Conservation (phyloP, 2,888 invertebrate genomes). For the Meloe dianella region DNA sequence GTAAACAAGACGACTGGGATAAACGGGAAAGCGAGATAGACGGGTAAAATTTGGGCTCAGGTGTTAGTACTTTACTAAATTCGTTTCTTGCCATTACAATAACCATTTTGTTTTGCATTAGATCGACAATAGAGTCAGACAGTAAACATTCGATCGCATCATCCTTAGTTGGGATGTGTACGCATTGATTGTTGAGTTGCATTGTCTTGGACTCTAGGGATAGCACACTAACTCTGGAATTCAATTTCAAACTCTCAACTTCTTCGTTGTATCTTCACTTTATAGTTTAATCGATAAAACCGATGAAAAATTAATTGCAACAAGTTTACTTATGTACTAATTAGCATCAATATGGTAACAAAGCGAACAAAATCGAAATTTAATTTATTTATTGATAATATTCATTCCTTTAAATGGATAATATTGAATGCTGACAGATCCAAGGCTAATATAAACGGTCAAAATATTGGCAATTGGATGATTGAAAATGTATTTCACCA, state of each 20-base stretch:
- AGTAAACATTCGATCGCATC: conserved; percentile 23
- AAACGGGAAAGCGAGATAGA: not conserved
- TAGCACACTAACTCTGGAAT: not conserved
- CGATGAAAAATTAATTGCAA: not conserved
- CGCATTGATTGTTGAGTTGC: conserved; percentile 9
- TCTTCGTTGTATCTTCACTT: not conserved
- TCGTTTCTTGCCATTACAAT: conserved; percentile 49
- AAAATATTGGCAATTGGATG: conserved; percentile 15
- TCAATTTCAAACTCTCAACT: not conserved
- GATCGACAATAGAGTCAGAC: conserved; percentile 44
- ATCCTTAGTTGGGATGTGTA: not conserved
- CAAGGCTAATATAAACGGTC: conserved; percentile 10
- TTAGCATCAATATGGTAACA: not conserved
- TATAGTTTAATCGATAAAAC: not conserved
- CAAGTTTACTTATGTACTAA: not conserved
- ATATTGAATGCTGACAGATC: conserved; percentile 17
- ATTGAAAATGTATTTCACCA: not conserved
- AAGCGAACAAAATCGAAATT: not conserved
- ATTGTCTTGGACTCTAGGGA: not conserved
- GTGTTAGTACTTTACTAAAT: conserved; percentile 49
- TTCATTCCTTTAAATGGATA: conserved; percentile 15
- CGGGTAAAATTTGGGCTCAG: conserved; percentile 40
- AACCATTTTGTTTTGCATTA: conserved; percentile 49
- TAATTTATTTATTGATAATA: conserved; percentile 18
- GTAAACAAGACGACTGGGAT: not conserved